Evolutionary conservation across 2,113 vertebrate genomes (phyloP).

Genomic region (Varanus komodoensis): DNA sequence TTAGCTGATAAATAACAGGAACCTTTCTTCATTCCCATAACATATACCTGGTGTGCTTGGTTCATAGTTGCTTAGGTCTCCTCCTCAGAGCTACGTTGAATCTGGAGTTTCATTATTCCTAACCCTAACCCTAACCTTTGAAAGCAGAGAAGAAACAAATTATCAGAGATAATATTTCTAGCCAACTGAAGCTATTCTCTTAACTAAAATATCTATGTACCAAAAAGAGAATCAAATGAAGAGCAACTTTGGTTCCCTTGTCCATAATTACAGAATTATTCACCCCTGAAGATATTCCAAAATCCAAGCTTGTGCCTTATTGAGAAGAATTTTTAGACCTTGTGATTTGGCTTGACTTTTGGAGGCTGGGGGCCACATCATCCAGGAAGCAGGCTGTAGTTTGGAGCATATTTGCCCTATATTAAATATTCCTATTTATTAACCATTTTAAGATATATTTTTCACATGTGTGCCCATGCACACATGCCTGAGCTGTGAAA

Average conservation of each 20-base stretch:
- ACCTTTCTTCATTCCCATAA: constrained; percentile 30
- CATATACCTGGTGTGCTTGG: constrained; percentile 21
- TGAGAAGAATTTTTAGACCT: neutral
- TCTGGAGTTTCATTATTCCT: constrained; percentile 25
- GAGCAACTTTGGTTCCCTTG: neutral
- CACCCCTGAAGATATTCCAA: neutral
- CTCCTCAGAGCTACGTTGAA: constrained; percentile 22
- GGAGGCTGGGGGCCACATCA: too few species aligned
- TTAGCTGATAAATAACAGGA: constrained; percentile 46
- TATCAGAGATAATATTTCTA: neutral
- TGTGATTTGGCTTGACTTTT: neutral
- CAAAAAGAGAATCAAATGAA: neutral
- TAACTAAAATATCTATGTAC: neutral
- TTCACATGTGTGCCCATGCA: neutral
- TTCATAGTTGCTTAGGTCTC: constrained; percentile 44
- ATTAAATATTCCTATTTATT: neutral
- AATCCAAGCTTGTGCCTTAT: neutral
- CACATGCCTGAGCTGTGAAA: neutral
- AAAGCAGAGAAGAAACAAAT: neutral
- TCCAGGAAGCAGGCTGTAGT: neutral
- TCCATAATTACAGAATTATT: neutral
- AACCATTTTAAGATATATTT: too few species aligned
- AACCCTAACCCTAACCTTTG: neutral
- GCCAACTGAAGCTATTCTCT: neutral
- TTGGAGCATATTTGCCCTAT: neutral